phyloP scores from a whole-genome alignment of 2,888 invertebrate genomes.

The Scaptomyza flava region DNA sequence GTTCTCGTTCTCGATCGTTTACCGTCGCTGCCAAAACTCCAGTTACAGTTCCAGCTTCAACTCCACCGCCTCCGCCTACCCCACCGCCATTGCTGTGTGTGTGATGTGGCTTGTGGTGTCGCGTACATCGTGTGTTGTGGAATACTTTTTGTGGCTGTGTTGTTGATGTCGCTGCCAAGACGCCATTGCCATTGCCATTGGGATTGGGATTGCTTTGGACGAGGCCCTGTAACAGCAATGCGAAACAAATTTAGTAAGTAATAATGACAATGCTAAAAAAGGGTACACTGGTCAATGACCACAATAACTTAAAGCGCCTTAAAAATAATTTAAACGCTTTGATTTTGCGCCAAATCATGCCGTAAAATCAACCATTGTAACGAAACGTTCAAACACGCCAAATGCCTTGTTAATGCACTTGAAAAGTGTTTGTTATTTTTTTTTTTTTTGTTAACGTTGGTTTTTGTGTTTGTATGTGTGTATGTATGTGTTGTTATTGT shows the following conservation, averaged over 20 bases:
- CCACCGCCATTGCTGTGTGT: conserved; percentile 57
- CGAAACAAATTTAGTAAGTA: conserved; percentile 34
- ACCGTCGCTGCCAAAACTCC: conserved; percentile 21
- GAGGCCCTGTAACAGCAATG: conserved; percentile 46
- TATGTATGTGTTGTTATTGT: not conserved
- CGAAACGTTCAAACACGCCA: conserved; percentile 50
- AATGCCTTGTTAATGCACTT: conserved; percentile 55
- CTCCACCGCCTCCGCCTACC: conserved; percentile 3
- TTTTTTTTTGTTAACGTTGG: conserved; percentile 14
- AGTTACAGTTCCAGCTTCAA: not conserved
- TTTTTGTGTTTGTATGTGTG: not conserved
- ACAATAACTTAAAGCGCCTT: conserved; percentile 66
- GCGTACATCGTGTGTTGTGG: conserved; percentile 83
- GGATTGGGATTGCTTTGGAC: conserved; percentile 72
- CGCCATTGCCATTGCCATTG: conserved; percentile 36
- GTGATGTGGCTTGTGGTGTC: conserved; percentile 82
- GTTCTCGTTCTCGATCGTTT: conserved; percentile 19
- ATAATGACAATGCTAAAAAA: conserved; percentile 49
- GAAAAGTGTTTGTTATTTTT: conserved; percentile 25
- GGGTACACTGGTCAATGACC: conserved; percentile 64
- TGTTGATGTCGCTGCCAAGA: conserved; percentile 28
- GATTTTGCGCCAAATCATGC: conserved; percentile 73
- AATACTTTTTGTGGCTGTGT: conserved; percentile 77
- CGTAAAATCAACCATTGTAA: conserved; percentile 72
- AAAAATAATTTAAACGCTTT: conserved; percentile 49